Base-by-base conservation (phyloP, 2,113 vertebrate genomes). In the Apeltes quadracus region DNA sequence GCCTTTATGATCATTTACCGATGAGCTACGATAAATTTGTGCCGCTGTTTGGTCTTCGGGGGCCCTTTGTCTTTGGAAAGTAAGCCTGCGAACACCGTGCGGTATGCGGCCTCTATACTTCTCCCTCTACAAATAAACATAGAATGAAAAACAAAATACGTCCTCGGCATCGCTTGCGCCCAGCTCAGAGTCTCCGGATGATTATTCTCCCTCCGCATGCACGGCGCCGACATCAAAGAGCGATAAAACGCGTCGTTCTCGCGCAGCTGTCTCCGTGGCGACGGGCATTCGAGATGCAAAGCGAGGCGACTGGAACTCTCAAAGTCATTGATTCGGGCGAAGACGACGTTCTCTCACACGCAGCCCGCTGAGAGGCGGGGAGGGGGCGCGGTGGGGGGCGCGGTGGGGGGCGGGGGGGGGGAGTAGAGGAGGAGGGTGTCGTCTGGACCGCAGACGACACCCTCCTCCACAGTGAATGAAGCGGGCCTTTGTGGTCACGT, bases 401-500 rank as follows among this genome's bases (percentile, higher is more conserved):
- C n/a, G n/a, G n/a, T n/a, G n/a, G n/a, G n/a, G n/a, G n/a, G n/a
- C 7, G 9, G 15, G 63, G 57, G 72, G 69, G 51, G 62, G 72
- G 38, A 74, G 62, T 23, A 32, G 11, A 59, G 15, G 44, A 46
- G 32, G 61, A n/a, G n/a, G 5, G 64, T 46, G 61, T 55, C n/a
- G 82, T 84, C 82, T 81, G 66, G 87, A 80, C 74, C 61, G 34
- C 18, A 41, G 57, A 44, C 50, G 3, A n/a, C n/a, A n/a, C n/a
- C 20, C 72, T 63, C 54, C 44, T 86, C 68, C 79, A 88, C 80
- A 81, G 82, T 78, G 43, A 76, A 86, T 81, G 75, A 83, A 43
- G 58, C 27, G 18, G n/a, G n/a, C n/a, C 57, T 27, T 59, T 15
- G 48, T 63, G 75, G 50, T 65, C 82, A 82, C 56, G 72, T n/a